Percentiles rank a stretch among this genome's conserved stretches.
Evolutionary conservation across 2,113 vertebrate species (phyloP).

Genomic region (Silurus asotus): DNA sequence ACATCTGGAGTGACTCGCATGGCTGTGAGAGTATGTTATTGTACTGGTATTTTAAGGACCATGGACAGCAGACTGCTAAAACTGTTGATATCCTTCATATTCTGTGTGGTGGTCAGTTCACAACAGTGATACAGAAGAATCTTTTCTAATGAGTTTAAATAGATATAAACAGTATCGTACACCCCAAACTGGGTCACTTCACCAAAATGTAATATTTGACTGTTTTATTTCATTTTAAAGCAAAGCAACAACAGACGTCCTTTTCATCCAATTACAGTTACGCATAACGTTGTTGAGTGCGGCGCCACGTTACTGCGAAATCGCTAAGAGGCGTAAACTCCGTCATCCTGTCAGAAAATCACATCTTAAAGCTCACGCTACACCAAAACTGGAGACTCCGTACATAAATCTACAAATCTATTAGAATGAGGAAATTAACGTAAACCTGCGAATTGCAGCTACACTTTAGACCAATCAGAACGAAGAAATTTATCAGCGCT

Average conservation of each 20-base stretch:
- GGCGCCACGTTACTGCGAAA: no score
- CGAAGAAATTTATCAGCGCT: background rate
- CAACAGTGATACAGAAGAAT: no score
- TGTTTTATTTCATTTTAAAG: background rate
- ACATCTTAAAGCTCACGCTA: background rate
- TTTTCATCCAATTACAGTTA: background rate
- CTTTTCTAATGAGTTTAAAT: no score
- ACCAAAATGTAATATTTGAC: background rate
- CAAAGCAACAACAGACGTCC: no score
- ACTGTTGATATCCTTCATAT: no score
- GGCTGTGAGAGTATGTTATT: background rate
- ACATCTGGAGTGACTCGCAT: background rate
- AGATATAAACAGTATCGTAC: no score
- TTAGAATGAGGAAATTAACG: background rate
- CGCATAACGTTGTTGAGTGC: background rate
- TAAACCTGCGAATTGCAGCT: background rate
- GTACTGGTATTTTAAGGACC: no score
- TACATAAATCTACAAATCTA: background rate
- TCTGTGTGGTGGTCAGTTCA: no score
- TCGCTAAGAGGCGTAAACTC: no score
- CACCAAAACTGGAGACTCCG: background rate
- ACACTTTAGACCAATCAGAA: background rate
- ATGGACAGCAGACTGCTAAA: no score
- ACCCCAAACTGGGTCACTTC: no score
- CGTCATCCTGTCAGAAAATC: background rate